Conservation (phyloP, 2,113 vertebrate genomes). For the Grantiella picta region DNA sequence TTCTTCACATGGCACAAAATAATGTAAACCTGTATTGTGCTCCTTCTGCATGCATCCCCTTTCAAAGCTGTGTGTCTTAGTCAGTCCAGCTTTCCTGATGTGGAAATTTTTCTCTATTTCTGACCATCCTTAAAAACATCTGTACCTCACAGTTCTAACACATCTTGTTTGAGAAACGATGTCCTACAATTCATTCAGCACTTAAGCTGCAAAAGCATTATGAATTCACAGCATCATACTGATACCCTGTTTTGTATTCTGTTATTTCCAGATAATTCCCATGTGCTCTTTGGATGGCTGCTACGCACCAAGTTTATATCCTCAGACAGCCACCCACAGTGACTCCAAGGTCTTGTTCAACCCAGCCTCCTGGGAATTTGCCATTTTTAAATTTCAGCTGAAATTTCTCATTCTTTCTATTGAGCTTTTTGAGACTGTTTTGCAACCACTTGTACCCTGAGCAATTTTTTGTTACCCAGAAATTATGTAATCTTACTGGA, state of each 20-base stretch:
- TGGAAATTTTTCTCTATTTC: background rate
- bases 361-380: background rate
- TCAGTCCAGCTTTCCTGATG: background rate
- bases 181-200: background rate
- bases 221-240: background rate
- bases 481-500: background rate
- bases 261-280: background rate
- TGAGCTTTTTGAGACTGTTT: background rate
- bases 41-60: background rate
- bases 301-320: background rate
- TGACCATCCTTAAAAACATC: background rate
- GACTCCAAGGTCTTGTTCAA: background rate
- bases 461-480: background rate
- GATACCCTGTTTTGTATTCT: background rate
- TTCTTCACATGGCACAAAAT: background rate
- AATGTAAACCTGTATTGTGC: background rate
- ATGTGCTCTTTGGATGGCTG: background rate
- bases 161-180: background rate
- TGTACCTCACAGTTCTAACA: background rate
- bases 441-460: background rate
- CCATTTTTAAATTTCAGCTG: background rate
- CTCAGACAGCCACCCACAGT: background rate
- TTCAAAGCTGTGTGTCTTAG: background rate
- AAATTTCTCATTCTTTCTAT: background rate
- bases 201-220: background rate